These are phyloP conservation scores for Listronotus oregonensis DNA, from an alignment of 1,140 invertebrate genomes.

Conservation along the genomic window DNA sequence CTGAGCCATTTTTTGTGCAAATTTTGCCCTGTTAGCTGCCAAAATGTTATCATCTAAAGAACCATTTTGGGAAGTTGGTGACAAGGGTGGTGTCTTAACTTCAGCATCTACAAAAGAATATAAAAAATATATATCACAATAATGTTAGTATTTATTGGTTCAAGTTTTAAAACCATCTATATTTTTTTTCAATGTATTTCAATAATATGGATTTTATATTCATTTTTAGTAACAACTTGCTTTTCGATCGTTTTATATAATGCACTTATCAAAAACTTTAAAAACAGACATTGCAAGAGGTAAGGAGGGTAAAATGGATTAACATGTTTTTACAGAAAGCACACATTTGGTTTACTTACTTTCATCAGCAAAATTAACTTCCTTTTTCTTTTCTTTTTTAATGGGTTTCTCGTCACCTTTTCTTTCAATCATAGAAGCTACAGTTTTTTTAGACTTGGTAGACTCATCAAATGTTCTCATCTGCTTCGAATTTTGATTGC, in stretches of 20 bases:
- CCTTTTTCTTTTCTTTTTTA: conserved; percentile 56
- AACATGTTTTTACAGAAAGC: too few species aligned
- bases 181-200: too few species aligned
- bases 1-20: conserved; percentile 69
- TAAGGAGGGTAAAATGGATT: too few species aligned
- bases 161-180: too few species aligned
- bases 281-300: too few species aligned
- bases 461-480: conserved; percentile 96
- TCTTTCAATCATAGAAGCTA: conserved; percentile 96
- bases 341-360: conserved; percentile 13
- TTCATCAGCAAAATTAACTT: conserved; percentile 57
- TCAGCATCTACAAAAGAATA: conserved; percentile 5
- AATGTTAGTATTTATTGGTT: too few species aligned
- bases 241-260: too few species aligned
- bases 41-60: conserved; percentile 66
- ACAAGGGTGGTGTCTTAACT: conserved; percentile 36
- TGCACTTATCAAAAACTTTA: too few species aligned
- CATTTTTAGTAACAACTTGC: too few species aligned
- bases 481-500: conserved; percentile 79
- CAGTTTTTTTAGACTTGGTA: conserved; percentile 96
- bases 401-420: conserved; percentile 67
- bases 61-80: conserved; percentile 54
- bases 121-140: too few species aligned
- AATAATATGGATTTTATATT: too few species aligned
- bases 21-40: conserved; percentile 70